These are phyloP conservation scores for Ophion ellenae DNA, from an alignment of 2,888 invertebrate genomes.

Conservation along the genomic window DNA sequence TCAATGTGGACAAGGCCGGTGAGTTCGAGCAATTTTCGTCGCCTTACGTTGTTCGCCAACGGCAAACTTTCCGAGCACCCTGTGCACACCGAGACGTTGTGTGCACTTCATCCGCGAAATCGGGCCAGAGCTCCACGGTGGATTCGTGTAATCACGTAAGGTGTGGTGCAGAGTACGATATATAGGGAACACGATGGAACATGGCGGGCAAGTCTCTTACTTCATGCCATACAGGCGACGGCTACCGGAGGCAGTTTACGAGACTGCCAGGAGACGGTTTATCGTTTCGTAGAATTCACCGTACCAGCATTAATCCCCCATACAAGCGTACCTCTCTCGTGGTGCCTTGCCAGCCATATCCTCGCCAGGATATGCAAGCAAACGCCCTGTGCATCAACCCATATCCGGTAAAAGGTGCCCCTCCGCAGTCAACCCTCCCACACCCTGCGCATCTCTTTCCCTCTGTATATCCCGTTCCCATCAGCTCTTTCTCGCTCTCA, in stretches of 20 bases:
- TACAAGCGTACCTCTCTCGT: slow-evolving; percentile 44
- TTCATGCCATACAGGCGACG: slow-evolving; percentile 51
- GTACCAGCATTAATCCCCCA: slow-evolving; percentile 65
- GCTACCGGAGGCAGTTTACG: slow-evolving; percentile 64
- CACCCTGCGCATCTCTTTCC: slow-evolving; percentile 37
- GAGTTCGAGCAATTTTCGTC: slow-evolving; percentile 19
- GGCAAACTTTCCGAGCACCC: slow-evolving; percentile 37
- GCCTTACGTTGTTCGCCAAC: neutral
- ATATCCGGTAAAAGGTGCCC: slow-evolving; percentile 66
- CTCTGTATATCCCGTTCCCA: neutral
- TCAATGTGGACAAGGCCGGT: neutral
- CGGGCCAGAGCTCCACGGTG: slow-evolving; percentile 45
- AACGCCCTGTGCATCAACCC: slow-evolving; percentile 34
- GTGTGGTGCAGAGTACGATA: slow-evolving; percentile 45
- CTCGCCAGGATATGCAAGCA: slow-evolving; percentile 34
- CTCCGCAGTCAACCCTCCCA: slow-evolving; percentile 66
- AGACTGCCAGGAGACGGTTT: slow-evolving; percentile 65
- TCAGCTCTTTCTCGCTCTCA: slow-evolving; percentile 30
- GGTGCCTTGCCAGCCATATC: neutral
- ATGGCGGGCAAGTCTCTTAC: slow-evolving; percentile 51
- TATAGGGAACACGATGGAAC: slow-evolving; percentile 35
- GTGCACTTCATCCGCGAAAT: slow-evolving; percentile 29
- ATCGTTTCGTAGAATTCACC: slow-evolving; percentile 67
- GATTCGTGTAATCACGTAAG: slow-evolving; percentile 68
- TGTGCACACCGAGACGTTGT: slow-evolving; percentile 29